These are phyloP conservation scores for Hylaeus volcanicus DNA, from an alignment of 1,140 invertebrate species.

Conservation along the genomic window DNA sequence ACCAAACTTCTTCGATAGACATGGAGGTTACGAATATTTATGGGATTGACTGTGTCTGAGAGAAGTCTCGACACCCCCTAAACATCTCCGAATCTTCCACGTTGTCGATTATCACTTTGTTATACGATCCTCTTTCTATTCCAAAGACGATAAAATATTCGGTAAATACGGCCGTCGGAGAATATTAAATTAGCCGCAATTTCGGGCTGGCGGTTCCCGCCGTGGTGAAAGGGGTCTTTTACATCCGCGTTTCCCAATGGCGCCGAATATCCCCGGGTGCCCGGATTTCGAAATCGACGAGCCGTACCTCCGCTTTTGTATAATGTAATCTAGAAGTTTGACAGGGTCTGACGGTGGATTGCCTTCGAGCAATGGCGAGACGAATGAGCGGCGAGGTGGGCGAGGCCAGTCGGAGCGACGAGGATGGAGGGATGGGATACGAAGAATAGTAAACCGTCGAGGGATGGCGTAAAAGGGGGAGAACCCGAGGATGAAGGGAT, in stretches of 20 bases:
- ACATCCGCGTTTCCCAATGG: not conserved
- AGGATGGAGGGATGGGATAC: constrained; percentile 5
- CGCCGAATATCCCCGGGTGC: constrained; percentile 13
- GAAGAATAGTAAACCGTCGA: constrained; percentile 1
- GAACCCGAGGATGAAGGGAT: constrained; percentile 15
- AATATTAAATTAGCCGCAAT: constrained; percentile 31
- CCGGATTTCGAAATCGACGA: constrained; percentile 52
- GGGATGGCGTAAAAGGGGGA: not conserved
- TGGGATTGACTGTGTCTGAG: too few relatives aligned
- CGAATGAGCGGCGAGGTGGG: not conserved
- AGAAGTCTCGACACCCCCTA: too few relatives aligned
- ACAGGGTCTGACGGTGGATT: constrained; percentile 51
- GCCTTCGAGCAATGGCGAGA: constrained; percentile 11
- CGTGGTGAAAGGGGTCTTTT: not conserved
- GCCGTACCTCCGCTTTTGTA: constrained; percentile 63
- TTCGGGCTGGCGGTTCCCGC: not conserved
- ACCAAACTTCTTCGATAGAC: too few relatives aligned
- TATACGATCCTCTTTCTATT: too few relatives aligned
- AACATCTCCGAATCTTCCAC: too few relatives aligned
- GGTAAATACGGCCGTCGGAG: not conserved
- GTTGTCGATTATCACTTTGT: too few relatives aligned
- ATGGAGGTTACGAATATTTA: too few relatives aligned
- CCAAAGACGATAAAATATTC: not conserved
- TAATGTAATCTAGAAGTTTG: constrained; percentile 68
- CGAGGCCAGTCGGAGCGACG: not conserved